Evolutionary conservation across 2,113 vertebrate genomes (phyloP).

Genomic region (Rhabdornis inornatus): DNA sequence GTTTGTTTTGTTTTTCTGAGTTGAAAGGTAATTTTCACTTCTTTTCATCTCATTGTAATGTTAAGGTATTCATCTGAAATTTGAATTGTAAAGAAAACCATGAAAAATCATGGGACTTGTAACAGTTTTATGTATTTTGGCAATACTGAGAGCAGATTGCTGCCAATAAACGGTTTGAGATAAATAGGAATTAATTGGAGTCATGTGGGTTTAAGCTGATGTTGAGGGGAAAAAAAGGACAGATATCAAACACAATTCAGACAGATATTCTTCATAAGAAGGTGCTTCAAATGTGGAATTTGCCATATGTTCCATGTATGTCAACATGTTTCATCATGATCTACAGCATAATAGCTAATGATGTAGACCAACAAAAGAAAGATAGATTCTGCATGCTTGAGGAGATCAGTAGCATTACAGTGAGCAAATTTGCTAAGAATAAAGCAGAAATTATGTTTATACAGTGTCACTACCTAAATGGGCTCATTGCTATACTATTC

Average conservation of each 20-base stretch:
- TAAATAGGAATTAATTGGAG: constrained; percentile 77
- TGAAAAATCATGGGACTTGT: constrained; percentile 55
- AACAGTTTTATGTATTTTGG: constrained; percentile 69
- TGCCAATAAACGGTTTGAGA: constrained; percentile 74
- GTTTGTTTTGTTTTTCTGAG: constrained; percentile 43
- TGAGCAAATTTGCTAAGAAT: not conserved
- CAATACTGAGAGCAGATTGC: constrained; percentile 64
- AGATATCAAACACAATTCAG: constrained; percentile 67
- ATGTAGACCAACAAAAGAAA: not conserved
- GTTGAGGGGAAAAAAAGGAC: constrained; percentile 51
- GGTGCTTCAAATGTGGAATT: not conserved
- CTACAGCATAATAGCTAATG: not conserved
- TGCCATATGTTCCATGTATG: not conserved
- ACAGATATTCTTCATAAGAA: constrained; percentile 57
- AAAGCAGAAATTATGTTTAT: not conserved
- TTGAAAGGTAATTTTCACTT: constrained; percentile 58
- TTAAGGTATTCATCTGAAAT: constrained; percentile 50
- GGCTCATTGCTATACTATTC: not conserved
- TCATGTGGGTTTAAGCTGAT: constrained; percentile 71
- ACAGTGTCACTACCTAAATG: not conserved
- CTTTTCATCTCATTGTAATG: constrained; percentile 56
- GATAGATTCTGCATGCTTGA: not conserved
- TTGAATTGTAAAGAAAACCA: constrained; percentile 55
- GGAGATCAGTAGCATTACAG: not conserved
- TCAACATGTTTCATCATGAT: not conserved